Evolutionary conservation across 2,797 vertebrate genomes (phyloP).

Genomic region (Dicrostonyx torquatus): DNA sequence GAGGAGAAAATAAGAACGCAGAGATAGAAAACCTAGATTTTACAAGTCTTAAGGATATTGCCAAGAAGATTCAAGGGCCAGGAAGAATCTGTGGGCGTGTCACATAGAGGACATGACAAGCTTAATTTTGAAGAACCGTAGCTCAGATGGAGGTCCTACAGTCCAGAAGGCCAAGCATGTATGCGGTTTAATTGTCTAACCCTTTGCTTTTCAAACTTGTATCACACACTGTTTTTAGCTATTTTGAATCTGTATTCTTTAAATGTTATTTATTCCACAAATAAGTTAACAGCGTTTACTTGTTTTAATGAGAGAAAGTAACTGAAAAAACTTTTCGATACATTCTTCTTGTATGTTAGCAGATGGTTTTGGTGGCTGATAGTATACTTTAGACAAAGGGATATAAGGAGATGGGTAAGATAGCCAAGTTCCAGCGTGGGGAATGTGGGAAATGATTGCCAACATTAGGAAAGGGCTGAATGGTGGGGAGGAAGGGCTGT

Average conservation of each 20-base stretch:
- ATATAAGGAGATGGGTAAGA: background rate
- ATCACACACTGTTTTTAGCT: background rate
- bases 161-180: background rate
- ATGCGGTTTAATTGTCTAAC: background rate
- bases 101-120: background rate
- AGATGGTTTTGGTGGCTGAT: background rate
- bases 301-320: constrained; percentile 26
- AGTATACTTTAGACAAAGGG: background rate
- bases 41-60: background rate
- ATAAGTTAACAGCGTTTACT: background rate
- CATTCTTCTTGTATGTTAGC: background rate
- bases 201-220: background rate
- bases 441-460: background rate
- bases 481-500: background rate
- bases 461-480: background rate
- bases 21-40: background rate
- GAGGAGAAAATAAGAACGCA: background rate
- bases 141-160: background rate
- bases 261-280: background rate
- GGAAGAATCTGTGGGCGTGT: background rate
- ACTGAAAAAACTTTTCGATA: background rate
- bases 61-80: constrained; percentile 2
- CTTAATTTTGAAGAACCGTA: constrained; percentile 27
- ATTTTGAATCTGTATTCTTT: background rate
- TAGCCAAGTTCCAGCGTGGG: background rate